A percentile compares a stretch with the other conserved stretches of the same genome.
phyloP scores from a whole-genome alignment of 2,797 vertebrate species.

The Denticeps clupeoides region DNA sequence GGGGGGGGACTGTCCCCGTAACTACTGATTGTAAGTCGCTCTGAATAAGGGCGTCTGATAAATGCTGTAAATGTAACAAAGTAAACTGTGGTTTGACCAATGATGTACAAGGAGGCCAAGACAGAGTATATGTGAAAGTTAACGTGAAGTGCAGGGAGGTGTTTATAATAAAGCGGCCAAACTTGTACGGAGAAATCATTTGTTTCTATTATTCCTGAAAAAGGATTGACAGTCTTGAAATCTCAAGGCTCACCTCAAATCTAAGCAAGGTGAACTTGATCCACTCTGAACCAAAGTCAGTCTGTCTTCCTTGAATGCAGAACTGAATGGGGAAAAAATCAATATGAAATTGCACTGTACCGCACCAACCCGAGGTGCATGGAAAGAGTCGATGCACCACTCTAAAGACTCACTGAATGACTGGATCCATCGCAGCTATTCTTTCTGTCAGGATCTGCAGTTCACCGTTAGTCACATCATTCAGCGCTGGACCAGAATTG shows the following conservation, averaged over 20 bases:
- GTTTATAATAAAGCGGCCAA: no score
- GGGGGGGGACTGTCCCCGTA: no score
- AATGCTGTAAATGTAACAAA: no score
- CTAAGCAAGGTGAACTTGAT: conserved; percentile 91
- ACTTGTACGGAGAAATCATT: no score
- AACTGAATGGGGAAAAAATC: conserved; percentile 41
- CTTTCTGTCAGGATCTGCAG: conserved; percentile 80
- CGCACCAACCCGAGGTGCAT: background rate
- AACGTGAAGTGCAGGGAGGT: no score
- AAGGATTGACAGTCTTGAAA: background rate
- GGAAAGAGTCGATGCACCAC: background rate
- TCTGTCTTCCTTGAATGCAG: conserved; percentile 69
- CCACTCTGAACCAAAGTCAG: conserved; percentile 82
- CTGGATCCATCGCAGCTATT: conserved; percentile 82
- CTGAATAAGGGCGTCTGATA: no score
- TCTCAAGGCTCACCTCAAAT: conserved; percentile 69
- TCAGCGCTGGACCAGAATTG: conserved; percentile 90
- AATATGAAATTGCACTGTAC: background rate
- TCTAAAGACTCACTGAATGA: conserved; percentile 70
- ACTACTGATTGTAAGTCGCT: no score
- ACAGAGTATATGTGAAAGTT: no score
- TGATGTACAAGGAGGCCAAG: no score
- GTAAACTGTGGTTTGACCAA: no score
- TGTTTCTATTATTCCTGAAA: background rate
- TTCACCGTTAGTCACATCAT: conserved; percentile 91